A percentile compares a stretch with the other conserved stretches of the same genome.
These are phyloP conservation scores for Leptosomus discolor DNA, from an alignment of 2,113 vertebrate species.

Conservation along the genomic window DNA sequence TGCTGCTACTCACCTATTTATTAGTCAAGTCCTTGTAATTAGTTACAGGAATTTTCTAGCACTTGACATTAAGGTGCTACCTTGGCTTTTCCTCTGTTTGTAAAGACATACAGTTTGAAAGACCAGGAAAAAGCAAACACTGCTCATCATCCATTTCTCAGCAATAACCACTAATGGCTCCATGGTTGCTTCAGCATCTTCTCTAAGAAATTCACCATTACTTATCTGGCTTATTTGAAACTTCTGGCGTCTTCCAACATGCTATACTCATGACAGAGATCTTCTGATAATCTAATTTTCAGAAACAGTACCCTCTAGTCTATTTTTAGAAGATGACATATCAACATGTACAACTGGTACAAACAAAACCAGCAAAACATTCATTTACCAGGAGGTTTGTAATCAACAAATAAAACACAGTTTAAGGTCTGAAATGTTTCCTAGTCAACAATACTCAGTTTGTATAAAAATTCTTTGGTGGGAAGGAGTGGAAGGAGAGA, in stretches of 20 bases:
- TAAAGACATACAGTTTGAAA: background rate
- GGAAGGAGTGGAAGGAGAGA: background rate
- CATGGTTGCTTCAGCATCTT: background rate
- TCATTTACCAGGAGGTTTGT: background rate
- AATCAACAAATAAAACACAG: background rate
- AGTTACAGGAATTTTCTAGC: background rate
- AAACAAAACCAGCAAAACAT: background rate
- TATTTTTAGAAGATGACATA: background rate
- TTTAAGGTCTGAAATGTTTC: background rate
- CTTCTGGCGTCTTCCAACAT: background rate
- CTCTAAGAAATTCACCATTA: background rate
- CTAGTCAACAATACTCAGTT: background rate
- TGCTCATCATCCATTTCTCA: background rate
- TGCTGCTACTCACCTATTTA: background rate
- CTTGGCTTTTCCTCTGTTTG: background rate
- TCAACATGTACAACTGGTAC: background rate
- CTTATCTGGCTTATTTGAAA: background rate
- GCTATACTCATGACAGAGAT: background rate
- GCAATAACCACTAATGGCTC: background rate
- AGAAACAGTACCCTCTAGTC: background rate
- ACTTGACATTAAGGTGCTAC: background rate
- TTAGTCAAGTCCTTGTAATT: background rate
- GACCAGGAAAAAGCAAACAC: background rate
- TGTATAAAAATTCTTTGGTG: background rate
- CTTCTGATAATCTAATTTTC: background rate